Evolutionary conservation across 2,888 invertebrate genomes (phyloP), one percentile per base, ranked within the genome.

Genomic region (Enchytraeus crypticus): DNA sequence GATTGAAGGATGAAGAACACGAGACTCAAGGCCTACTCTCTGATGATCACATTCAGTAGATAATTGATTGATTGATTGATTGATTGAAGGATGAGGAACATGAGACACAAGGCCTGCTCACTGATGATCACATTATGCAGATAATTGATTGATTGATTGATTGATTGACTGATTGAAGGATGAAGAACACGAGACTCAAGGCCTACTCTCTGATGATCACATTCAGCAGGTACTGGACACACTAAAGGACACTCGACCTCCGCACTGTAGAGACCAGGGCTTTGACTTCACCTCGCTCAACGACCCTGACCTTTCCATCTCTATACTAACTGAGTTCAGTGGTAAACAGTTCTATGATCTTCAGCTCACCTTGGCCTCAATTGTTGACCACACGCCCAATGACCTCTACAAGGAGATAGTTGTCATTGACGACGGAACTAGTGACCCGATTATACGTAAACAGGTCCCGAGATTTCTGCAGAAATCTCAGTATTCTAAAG

Each of bases 391-490:
- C 64, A 69, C 69, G 1, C 63, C 64, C 1, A 27, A 45, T 5
- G 53, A 66, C 38, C 60, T 64, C 18, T 65, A 64, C 54, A 27
- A 58, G 26, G 69, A 69, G 51, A 65, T 69, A 45, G 49, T 69
- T 33, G 47, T 69, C n/a, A 57, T 69, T 5, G 69, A 69, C 33
- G 69, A 69, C 47, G 69, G 67, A 18, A 65, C 63, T 27, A 55
- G 32, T 14, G 45, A 59, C 34, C 27, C 27, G 1, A 21, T 32
- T 2, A 46, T 64, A 4, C 38, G 55, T n/a, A 45, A 46, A 21
- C 64, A 68, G 33, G 64, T 64, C 3, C 30, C 21, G 3, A n/a
- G 47, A 14, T 68, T 66, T 32, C 56, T 69, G 8, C 33, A 43
- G 4, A 29, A 61, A 5, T 49, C 51, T 5, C 54, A 61, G 43